A percentile compares a stretch with the other conserved stretches of the same genome.
These are phyloP conservation scores for Chrysogorgia sp. DNA, from an alignment of 92 coral and sea anemone species.

Conservation along the genomic window DNA sequence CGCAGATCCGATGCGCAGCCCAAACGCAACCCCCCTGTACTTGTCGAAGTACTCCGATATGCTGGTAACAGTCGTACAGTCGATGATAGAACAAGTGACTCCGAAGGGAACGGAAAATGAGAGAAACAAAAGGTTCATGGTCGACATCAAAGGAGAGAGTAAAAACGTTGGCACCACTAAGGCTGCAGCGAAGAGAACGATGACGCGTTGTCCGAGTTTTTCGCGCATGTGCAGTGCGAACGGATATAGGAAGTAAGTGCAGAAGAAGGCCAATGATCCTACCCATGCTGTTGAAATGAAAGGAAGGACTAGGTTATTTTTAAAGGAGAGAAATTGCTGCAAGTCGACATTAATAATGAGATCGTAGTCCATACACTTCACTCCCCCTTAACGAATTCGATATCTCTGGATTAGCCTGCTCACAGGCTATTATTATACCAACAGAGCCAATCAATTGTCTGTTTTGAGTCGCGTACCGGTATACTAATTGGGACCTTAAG, in stretches of 20 bases:
- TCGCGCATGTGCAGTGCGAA: neutral
- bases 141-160: neutral
- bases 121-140: neutral
- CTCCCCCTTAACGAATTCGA: too few relatives aligned
- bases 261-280: neutral
- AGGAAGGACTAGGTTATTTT: neutral
- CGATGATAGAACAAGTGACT: neutral
- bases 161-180: neutral
- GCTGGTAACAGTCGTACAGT: neutral
- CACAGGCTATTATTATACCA: too few relatives aligned
- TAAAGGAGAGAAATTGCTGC: too few relatives aligned
- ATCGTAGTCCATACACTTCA: too few relatives aligned
- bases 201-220: neutral
- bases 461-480: too few relatives aligned
- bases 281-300: neutral
- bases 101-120: neutral
- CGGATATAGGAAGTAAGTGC: neutral
- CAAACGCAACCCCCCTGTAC: neutral
- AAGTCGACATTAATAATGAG: too few relatives aligned
- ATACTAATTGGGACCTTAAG: too few relatives aligned
- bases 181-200: neutral
- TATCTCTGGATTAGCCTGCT: too few relatives aligned
- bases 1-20: neutral
- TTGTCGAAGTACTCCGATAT: neutral
- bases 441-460: too few relatives aligned